Evolutionary conservation across 2,888 invertebrate species (phyloP).

Genomic region (Conus canariensis): DNA sequence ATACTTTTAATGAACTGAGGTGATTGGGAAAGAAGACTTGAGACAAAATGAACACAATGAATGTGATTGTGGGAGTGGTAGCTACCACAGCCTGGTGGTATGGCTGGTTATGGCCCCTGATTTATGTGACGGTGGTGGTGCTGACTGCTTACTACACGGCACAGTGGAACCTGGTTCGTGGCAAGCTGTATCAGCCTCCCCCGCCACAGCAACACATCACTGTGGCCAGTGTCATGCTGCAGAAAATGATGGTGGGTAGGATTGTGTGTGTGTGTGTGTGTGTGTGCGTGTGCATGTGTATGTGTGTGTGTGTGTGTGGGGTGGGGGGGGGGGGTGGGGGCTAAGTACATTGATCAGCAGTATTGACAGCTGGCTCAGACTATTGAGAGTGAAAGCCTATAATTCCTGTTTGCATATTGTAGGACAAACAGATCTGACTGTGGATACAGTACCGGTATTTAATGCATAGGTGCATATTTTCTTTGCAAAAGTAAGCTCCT

Average conservation of each 20-base stretch:
- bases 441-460: no score
- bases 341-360: no score
- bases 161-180: conserved; percentile 65
- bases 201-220: conserved; percentile 44
- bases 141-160: conserved; percentile 64
- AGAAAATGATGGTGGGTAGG: conserved; percentile 66
- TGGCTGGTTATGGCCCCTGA: conserved; percentile 57
- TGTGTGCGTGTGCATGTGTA: neutral
- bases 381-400: no score
- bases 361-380: no score
- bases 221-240: conserved; percentile 56
- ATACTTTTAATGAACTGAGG: no score
- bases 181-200: conserved; percentile 65
- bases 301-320: conserved; percentile 10
- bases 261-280: neutral
- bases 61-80: conserved; percentile 1
- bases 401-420: neutral
- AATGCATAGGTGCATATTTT: no score
- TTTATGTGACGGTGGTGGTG: conserved; percentile 52
- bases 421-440: no score
- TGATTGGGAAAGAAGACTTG: no score
- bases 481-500: no score
- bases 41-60: neutral
- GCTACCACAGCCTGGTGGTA: conserved; percentile 42
- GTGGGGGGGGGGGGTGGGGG: neutral